These are phyloP conservation scores for Lasioglossum calceatum DNA, from an alignment of 2,888 invertebrate genomes.

Conservation along the genomic window DNA sequence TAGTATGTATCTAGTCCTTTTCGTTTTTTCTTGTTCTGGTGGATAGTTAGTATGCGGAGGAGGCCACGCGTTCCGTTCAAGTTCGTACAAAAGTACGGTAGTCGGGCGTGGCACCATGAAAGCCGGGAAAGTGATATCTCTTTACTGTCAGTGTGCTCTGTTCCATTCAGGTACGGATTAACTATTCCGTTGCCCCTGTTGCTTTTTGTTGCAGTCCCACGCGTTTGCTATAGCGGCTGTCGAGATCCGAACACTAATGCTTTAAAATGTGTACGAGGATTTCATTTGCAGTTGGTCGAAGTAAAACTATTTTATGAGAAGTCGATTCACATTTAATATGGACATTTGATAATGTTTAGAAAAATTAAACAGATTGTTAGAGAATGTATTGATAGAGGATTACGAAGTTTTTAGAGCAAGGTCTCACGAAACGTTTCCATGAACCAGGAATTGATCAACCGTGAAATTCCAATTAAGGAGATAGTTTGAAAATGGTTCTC, in stretches of 20 bases:
- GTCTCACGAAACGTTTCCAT: background rate
- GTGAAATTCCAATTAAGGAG: slow-evolving; percentile 33
- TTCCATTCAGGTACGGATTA: slow-evolving; percentile 56
- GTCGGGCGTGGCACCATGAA: slow-evolving; percentile 74
- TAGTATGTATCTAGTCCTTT: background rate
- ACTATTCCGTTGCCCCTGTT: slow-evolving; percentile 27
- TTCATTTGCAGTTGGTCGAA: background rate
- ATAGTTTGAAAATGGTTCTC: slow-evolving; percentile 23
- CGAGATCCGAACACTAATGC: background rate
- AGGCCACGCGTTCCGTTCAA: slow-evolving; percentile 46
- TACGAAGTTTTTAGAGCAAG: background rate
- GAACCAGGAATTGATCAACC: slow-evolving; percentile 24
- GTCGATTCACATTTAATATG: background rate
- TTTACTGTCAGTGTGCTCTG: slow-evolving; percentile 47
- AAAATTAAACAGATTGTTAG: no score
- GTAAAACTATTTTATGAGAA: background rate
- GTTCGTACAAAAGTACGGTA: slow-evolving; percentile 58
- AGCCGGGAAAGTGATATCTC: slow-evolving; percentile 76
- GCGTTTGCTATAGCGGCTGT: background rate
- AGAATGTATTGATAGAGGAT: background rate
- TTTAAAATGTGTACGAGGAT: background rate
- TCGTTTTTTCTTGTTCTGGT: background rate
- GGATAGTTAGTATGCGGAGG: slow-evolving; percentile 37
- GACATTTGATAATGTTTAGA: no score
- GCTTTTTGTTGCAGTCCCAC: background rate